phyloP scores from a whole-genome alignment of 2,888 invertebrate species.

The Phanerotoma sp. region DNA sequence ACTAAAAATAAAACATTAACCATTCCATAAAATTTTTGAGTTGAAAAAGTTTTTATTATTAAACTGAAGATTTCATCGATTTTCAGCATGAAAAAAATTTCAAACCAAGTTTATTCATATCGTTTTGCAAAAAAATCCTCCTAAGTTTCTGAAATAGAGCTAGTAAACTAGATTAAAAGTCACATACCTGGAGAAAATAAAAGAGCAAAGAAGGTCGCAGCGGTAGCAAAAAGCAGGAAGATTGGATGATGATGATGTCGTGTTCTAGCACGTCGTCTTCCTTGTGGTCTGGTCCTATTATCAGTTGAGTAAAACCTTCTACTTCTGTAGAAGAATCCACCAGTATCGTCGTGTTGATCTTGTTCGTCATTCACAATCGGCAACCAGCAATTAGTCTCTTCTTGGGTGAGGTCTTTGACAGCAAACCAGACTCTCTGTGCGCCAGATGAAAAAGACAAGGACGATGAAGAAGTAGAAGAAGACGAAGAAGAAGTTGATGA shows the following conservation, averaged over 20 bases:
- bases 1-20: no score
- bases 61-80: no score
- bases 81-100: no score
- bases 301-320: constrained; percentile 4
- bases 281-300: not conserved
- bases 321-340: not conserved
- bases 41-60: no score
- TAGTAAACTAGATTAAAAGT: not conserved
- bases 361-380: constrained; percentile 4
- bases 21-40: no score
- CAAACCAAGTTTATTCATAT: no score
- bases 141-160: no score
- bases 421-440: not conserved
- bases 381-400: not conserved
- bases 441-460: not conserved
- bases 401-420: not conserved
- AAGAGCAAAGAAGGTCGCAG: constrained; percentile 47
- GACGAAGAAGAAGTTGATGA: constrained; percentile 10
- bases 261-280: constrained; percentile 10
- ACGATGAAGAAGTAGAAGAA: constrained; percentile 16
- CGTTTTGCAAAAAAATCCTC: no score
- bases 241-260: constrained; percentile 13
- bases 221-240: constrained; percentile 39
- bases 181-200: constrained; percentile 46
- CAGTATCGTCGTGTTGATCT: not conserved